Percentiles rank a stretch among this genome's conserved stretches.
phyloP scores from a whole-genome alignment of 2,113 vertebrate species.

The Heterocephalus glaber region DNA sequence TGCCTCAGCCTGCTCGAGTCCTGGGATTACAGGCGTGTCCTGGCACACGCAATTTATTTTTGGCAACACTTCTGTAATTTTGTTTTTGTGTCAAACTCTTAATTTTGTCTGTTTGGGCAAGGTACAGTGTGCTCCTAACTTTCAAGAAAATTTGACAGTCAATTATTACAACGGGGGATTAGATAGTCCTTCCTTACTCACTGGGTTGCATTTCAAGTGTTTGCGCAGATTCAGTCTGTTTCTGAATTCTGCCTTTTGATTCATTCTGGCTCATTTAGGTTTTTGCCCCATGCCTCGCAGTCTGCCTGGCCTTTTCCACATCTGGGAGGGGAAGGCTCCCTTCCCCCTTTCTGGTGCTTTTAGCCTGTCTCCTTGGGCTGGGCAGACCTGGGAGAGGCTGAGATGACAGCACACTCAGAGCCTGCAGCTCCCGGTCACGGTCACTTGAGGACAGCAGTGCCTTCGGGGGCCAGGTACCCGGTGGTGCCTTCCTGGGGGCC shows the following conservation, averaged over 20 bases:
- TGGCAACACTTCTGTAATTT: background rate
- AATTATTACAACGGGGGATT: rapidly evolving
- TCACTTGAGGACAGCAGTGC: background rate
- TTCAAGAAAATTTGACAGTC: background rate
- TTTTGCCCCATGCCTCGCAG: background rate
- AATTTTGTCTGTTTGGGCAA: background rate
- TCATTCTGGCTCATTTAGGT: background rate
- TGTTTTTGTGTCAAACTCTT: background rate
- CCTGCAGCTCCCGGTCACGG: background rate
- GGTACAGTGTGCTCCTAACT: background rate
- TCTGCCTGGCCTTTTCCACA: background rate
- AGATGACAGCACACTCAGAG: background rate
- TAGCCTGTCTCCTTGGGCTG: background rate
- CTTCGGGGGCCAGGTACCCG: background rate
- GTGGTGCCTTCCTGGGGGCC: background rate
- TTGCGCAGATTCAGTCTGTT: background rate
- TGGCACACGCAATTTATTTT: background rate
- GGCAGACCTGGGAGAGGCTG: background rate
- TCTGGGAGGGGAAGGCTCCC: background rate
- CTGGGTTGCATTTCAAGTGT: background rate
- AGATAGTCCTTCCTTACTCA: background rate
- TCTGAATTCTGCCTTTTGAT: background rate
- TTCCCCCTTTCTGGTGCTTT: background rate
- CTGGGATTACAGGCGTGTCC: background rate
- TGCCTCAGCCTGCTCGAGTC: background rate